Percentiles rank a stretch among this genome's conserved stretches.
phyloP scores from a whole-genome alignment of 2,888 invertebrate species.

The Hydropsyche betteni region DNA sequence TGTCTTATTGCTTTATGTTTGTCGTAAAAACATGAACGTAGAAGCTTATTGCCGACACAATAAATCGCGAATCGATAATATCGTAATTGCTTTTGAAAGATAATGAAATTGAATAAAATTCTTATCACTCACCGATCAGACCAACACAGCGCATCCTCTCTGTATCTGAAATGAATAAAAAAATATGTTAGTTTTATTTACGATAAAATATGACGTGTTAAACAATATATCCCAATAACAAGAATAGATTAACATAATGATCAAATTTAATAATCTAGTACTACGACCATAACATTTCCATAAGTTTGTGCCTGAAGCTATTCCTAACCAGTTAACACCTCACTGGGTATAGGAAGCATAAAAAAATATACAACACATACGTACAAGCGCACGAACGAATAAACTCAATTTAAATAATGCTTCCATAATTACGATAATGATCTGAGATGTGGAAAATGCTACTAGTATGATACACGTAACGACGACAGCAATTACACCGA shows the following conservation, averaged over 20 bases:
- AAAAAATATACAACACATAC: background rate
- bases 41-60: slow-evolving; percentile 38
- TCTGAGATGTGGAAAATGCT: too few species aligned
- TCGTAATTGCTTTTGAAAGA: background rate
- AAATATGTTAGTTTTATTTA: slow-evolving; percentile 51
- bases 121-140: slow-evolving; percentile 78
- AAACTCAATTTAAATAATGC: too few species aligned
- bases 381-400: too few species aligned
- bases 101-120: slow-evolving; percentile 11
- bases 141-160: slow-evolving; percentile 89
- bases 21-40: slow-evolving; percentile 38
- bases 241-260: too few species aligned
- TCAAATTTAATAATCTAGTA: background rate
- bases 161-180: slow-evolving; percentile 74
- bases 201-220: too few species aligned
- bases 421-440: too few species aligned
- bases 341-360: background rate
- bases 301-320: background rate
- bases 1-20: slow-evolving; percentile 39
- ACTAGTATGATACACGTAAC: too few species aligned
- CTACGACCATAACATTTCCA: background rate
- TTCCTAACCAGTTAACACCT: slow-evolving; percentile 21
- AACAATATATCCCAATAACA: too few species aligned
- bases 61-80: too few species aligned
- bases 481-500: too few species aligned